Base-by-base conservation (phyloP, 92 coral and sea anemone genomes). In the Epizoanthus fatuus region DNA sequence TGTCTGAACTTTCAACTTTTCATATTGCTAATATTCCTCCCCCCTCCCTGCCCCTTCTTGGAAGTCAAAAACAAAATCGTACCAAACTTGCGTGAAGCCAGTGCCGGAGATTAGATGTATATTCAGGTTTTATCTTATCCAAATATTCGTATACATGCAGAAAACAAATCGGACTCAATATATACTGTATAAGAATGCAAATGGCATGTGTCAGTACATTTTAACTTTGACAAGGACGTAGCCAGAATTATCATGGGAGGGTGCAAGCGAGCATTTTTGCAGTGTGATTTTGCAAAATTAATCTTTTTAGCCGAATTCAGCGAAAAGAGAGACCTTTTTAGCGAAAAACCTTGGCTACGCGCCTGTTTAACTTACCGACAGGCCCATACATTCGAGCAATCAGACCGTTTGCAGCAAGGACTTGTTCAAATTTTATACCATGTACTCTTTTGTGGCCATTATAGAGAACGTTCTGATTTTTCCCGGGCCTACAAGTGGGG, bases 351-450 rank as follows among this genome's bases (percentile, higher is more conserved):
- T 40, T 40, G 44, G 44, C 44, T 40, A 40, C 7, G 47, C 6
- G 47, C 47, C 47, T 42, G 47, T 42, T 66, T 66, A 45, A 66
- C 72, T 66, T 66, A 35, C 69, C 40, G 69, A 64, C 69, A 20
- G 69, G 69, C 69, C 69, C 69, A 63, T 63, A 63, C 69, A 20
- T 63, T 11, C 69, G 69, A 64, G 69, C 69, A 64, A 64, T 64
- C 37, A 64, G 14, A 39, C 69, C 44, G 39, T 64, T 64, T 64
- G 40, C 69, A 64, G 69, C 69, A 64, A 64, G 69, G 69, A 64
- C 69, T 64, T 64, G 69, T 64, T 64, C 40, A 64, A 64, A 64
- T 25, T 64, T 64, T 64, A 64, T 64, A 64, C 40, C 47, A 42
- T 42, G 47, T 42, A 42, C 47, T 42, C 47, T 42, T 42, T 42